Percentiles rank a stretch among this genome's conserved stretches.
Evolutionary conservation across 2,113 vertebrate genomes (phyloP).

Genomic region (Colius striatus): DNA sequence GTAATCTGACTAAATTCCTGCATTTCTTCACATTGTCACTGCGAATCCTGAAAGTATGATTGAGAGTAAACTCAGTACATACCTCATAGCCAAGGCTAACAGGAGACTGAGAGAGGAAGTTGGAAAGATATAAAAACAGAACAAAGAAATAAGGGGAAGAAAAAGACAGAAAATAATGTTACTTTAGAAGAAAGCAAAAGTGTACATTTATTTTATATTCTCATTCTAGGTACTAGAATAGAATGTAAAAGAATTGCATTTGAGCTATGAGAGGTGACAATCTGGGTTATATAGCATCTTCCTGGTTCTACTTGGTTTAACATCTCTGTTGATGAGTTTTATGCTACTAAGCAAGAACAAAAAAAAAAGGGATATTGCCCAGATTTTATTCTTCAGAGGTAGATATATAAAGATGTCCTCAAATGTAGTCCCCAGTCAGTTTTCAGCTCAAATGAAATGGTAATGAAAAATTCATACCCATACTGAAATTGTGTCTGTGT

Average conservation of each 20-base stretch:
- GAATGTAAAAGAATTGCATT: background rate
- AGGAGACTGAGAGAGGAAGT: conserved; percentile 83
- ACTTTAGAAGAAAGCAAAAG: conserved; percentile 44
- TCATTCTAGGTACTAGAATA: background rate
- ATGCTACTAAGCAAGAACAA: background rate
- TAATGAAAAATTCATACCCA: background rate
- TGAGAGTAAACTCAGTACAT: conserved; percentile 67
- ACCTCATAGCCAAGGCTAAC: conserved; percentile 92
- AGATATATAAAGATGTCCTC: background rate
- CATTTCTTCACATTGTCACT: background rate
- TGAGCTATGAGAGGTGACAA: background rate
- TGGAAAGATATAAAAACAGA: conserved; percentile 52
- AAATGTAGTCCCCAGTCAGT: background rate
- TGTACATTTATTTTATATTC: background rate
- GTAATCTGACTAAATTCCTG: background rate
- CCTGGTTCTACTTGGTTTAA: background rate
- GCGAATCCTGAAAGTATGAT: background rate
- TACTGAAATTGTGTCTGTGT: background rate
- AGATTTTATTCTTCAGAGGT: background rate
- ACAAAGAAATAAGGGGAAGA: conserved; percentile 21
- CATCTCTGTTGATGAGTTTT: background rate
- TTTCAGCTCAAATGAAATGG: background rate
- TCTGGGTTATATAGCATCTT: background rate
- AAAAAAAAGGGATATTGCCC: background rate
- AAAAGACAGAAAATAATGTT: conserved; percentile 70